Percentiles rank a stretch among this genome's conserved stretches.
phyloP scores from a whole-genome alignment of 2,888 invertebrate genomes.

The Cataglyphis albicans region DNA sequence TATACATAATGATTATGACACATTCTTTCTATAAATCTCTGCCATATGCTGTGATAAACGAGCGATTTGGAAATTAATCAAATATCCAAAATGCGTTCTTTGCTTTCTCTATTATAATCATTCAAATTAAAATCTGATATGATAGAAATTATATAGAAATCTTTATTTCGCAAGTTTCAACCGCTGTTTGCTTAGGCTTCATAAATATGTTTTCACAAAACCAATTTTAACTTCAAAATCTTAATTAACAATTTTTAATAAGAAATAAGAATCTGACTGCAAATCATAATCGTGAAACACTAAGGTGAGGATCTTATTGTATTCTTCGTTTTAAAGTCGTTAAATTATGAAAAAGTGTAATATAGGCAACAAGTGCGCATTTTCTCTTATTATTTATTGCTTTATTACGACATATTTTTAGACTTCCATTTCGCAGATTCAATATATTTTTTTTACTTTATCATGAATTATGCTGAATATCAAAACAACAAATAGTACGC shows the following conservation, averaged over 20 bases:
- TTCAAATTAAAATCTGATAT: neutral
- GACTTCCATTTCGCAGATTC: neutral
- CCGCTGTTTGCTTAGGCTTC: neutral
- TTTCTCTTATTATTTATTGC: neutral
- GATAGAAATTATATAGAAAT: neutral
- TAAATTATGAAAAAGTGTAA: neutral
- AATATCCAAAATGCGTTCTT: neutral
- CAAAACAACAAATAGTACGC: neutral
- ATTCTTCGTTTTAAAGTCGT: neutral
- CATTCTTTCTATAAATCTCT: neutral
- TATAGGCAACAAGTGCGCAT: neutral
- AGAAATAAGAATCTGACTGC: neutral
- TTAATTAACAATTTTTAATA: neutral
- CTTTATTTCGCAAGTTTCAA: neutral
- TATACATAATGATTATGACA: no score
- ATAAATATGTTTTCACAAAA: neutral
- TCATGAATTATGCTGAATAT: neutral
- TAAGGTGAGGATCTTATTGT: neutral
- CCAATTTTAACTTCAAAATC: neutral
- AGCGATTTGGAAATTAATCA: neutral
- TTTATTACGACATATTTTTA: neutral
- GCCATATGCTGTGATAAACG: neutral
- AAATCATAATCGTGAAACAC: neutral
- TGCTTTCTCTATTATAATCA: neutral
- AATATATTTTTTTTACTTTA: neutral